Percentiles rank a stretch among this genome's conserved stretches.
phyloP scores from a whole-genome alignment of 2,113 vertebrate species.

The Pelodiscus sinensis region DNA sequence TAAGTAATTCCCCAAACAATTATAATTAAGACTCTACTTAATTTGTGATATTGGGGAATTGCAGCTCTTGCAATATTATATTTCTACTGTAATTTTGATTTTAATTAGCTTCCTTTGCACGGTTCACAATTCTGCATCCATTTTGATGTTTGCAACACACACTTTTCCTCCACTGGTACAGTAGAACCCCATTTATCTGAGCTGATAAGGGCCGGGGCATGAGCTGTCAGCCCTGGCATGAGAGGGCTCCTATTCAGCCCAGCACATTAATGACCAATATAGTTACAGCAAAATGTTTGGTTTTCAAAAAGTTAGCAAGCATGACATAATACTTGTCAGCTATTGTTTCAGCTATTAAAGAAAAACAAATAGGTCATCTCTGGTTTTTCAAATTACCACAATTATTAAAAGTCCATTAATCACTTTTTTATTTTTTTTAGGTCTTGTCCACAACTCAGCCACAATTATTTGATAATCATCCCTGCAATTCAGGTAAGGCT shows the following conservation, averaged over 20 bases:
- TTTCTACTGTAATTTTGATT: not conserved
- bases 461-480: not conserved
- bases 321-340: not conserved
- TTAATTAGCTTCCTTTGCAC: not conserved
- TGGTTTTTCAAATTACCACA: not conserved
- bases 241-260: not conserved
- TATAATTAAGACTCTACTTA: not conserved
- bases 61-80: not conserved
- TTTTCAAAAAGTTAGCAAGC: not conserved
- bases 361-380: not conserved
- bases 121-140: no score
- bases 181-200: not conserved
- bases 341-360: not conserved
- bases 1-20: fast-evolving
- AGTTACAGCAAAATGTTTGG: not conserved
- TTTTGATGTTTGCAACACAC: not conserved
- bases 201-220: no score
- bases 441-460: no score
- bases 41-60: not conserved
- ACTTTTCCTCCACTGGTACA: not conserved
- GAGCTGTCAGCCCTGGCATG: no score
- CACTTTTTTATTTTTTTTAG: not conserved
- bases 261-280: not conserved
- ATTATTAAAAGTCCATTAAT: not conserved
- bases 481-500: not conserved